Conservation (phyloP, 2,797 vertebrate species). For the Falco concolor region DNA sequence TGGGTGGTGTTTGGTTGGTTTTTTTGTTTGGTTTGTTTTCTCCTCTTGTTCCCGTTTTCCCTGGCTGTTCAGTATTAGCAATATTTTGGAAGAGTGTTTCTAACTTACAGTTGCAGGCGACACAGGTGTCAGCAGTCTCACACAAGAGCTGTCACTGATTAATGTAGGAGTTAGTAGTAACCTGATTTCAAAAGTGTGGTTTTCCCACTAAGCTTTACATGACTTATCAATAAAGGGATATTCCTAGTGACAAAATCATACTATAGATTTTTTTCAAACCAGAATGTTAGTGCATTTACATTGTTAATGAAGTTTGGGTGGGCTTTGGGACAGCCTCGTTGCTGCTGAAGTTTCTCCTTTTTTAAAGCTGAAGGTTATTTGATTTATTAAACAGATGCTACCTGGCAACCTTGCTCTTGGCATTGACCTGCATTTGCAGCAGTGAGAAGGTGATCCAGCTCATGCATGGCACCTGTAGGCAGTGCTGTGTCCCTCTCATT, state of each 20-base stretch:
- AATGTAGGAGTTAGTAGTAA: neutral
- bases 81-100: neutral
- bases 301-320: neutral
- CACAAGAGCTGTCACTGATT: neutral
- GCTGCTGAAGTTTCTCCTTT: neutral
- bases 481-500: neutral
- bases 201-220: neutral
- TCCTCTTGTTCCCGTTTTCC: neutral
- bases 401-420: neutral
- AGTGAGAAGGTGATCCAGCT: neutral
- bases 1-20: neutral
- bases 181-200: neutral
- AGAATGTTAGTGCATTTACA: neutral
- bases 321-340: neutral
- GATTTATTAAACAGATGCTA: neutral
- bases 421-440: neutral
- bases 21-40: no score
- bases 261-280: neutral
- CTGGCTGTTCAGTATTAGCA: neutral
- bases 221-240: neutral
- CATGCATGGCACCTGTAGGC: rapidly evolving
- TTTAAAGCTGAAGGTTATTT: neutral
- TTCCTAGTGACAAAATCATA: neutral
- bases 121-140: neutral
- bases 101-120: rapidly evolving